phyloP scores from a whole-genome alignment of 2,113 vertebrate genomes.

The Leucopsar rothschildi region DNA sequence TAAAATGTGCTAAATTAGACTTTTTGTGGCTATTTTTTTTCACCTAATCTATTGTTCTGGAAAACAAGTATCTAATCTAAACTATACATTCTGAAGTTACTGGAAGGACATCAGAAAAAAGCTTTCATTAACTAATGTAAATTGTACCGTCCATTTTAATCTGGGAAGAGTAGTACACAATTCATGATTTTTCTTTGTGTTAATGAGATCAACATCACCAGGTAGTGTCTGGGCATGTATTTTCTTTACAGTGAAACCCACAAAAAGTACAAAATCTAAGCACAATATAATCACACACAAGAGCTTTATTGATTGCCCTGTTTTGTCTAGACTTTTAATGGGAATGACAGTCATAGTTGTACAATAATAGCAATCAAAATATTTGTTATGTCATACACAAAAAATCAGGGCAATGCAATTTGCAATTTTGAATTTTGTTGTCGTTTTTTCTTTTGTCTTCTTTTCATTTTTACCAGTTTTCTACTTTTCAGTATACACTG shows the following conservation, averaged over 20 bases:
- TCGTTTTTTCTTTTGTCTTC: fast-evolving
- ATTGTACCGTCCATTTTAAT: not conserved
- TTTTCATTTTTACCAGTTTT: not conserved
- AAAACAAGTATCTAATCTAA: not conserved
- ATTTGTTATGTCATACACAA: not conserved
- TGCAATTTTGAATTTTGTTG: not conserved
- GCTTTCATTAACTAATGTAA: not conserved
- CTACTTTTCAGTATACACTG: not conserved
- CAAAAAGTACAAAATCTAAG: not conserved
- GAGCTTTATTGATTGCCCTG: not conserved
- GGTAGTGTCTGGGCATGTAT: not conserved
- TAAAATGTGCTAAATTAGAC: not conserved
- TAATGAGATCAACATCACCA: not conserved
- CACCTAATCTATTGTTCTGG: not conserved
- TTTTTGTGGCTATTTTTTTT: not conserved
- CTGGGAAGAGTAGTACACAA: not conserved
- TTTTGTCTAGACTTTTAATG: not conserved
- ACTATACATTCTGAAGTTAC: not conserved
- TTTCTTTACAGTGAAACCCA: not conserved
- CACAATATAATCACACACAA: not conserved
- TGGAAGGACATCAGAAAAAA: not conserved
- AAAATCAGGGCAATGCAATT: not conserved
- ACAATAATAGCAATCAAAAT: not conserved
- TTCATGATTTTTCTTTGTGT: not conserved
- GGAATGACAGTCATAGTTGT: not conserved